A percentile compares a stretch with the other conserved stretches of the same genome.
phyloP scores from a whole-genome alignment of 1,140 invertebrate genomes.

The Drosophila saltans region DNA sequence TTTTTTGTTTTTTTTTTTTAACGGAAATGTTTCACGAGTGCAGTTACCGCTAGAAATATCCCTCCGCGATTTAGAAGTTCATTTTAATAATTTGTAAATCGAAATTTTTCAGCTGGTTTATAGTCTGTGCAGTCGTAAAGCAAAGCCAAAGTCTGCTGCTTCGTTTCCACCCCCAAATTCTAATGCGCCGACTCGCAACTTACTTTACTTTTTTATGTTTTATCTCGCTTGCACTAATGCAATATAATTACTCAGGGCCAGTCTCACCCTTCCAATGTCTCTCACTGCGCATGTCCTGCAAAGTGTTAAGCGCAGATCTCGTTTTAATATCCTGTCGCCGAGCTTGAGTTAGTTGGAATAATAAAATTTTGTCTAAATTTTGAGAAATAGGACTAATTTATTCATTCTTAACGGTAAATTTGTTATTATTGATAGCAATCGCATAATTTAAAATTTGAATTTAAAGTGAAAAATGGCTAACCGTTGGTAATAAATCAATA shows the following conservation, averaged over 20 bases:
- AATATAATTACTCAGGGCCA: background rate
- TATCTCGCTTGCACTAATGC: conserved; percentile 12
- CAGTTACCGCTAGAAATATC: no score
- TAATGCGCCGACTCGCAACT: conserved; percentile 34
- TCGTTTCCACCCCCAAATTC: conserved; percentile 55
- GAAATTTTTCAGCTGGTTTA: no score
- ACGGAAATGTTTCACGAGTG: background rate
- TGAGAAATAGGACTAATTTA: background rate
- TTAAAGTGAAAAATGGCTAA: background rate
- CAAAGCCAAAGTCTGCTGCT: conserved; percentile 59
- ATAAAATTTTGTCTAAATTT: background rate
- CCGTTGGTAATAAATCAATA: conserved; percentile 48
- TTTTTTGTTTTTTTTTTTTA: no score
- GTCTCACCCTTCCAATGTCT: conserved; percentile 16
- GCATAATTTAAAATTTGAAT: background rate
- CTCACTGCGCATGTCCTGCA: conserved; percentile 69
- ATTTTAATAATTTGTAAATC: no score
- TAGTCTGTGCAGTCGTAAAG: background rate
- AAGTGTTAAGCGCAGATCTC: conserved; percentile 79
- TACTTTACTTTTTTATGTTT: background rate
- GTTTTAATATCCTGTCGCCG: conserved; percentile 37
- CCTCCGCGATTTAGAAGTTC: background rate
- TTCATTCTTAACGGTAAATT: no score
- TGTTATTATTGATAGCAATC: background rate
- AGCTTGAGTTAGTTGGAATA: background rate